Conservation (phyloP, 2,888 invertebrate genomes). For the Ctenicera cuprea region DNA sequence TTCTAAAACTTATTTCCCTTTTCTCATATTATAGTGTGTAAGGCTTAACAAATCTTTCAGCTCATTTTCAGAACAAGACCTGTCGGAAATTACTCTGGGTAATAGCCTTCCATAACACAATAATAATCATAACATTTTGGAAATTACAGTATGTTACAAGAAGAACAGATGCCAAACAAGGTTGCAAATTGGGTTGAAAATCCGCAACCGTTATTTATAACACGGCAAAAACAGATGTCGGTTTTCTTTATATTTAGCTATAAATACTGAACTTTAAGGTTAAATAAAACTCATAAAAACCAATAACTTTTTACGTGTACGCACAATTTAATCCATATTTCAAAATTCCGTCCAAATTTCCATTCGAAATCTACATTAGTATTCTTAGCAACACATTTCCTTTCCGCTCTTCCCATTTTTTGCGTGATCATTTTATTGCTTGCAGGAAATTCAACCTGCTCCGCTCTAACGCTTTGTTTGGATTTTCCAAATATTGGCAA, state of each 20-base stretch:
- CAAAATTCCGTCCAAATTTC: not conserved
- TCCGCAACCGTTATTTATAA: constrained; percentile 13
- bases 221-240: not conserved
- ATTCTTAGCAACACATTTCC: constrained; percentile 2
- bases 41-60: too few species aligned
- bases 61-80: too few species aligned
- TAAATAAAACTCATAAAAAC: not conserved
- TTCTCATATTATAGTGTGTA: too few species aligned
- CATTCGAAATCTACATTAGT: not conserved
- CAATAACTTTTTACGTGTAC: constrained; percentile 7
- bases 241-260: constrained; percentile 4
- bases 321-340: constrained; percentile 19
- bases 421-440: not conserved
- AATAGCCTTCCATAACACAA: too few species aligned
- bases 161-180: not conserved
- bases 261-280: not conserved
- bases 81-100: too few species aligned
- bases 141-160: not conserved
- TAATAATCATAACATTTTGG: not conserved
- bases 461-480: not conserved
- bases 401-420: not conserved
- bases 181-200: constrained; percentile 8
- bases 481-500: not conserved
- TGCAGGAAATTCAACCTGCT: not conserved
- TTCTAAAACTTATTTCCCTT: too few species aligned